Evolutionary conservation across 23 tunicate genomes (phyloP).

Genomic region (Aplidium turbinatum): DNA sequence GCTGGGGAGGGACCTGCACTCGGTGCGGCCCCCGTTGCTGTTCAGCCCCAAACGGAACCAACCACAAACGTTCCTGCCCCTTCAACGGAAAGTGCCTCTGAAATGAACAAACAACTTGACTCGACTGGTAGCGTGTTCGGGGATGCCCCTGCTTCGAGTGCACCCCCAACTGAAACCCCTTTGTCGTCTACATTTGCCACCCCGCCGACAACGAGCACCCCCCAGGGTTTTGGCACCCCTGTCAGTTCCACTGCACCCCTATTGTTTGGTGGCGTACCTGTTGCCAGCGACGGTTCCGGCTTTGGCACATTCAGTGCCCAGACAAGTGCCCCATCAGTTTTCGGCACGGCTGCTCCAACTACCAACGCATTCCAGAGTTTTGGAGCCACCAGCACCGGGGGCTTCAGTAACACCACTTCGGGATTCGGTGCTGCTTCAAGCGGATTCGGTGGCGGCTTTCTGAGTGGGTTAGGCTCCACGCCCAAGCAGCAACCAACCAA

Average conservation of each 20-base stretch:
- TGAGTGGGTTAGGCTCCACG: constrained; percentile 60
- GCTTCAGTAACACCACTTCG: not conserved
- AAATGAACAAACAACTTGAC: not conserved
- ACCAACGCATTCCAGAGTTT: too few relatives aligned
- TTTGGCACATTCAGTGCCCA: not conserved
- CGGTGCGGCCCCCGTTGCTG: not conserved
- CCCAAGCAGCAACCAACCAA: not conserved
- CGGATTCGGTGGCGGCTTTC: constrained; percentile 43
- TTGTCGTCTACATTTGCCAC: not conserved
- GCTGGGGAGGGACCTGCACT: not conserved
- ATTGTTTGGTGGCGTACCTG: constrained; percentile 7
- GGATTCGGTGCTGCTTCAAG: not conserved
- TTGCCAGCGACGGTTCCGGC: not conserved
- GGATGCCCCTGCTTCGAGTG: not conserved
- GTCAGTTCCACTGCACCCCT: not conserved
- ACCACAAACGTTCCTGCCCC: not conserved
- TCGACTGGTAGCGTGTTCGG: not conserved
- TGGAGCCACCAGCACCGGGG: too few relatives aligned
- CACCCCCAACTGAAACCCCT: not conserved
- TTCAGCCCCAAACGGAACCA: not conserved
- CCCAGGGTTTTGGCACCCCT: not conserved
- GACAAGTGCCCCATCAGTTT: too few relatives aligned
- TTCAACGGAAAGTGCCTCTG: too few relatives aligned
- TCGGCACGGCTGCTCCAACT: too few relatives aligned
- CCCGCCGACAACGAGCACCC: not conserved